Evolutionary conservation across 2,113 vertebrate species (phyloP), one percentile per base, ranked within the genome.

Genomic region (Alethe castanea): DNA sequence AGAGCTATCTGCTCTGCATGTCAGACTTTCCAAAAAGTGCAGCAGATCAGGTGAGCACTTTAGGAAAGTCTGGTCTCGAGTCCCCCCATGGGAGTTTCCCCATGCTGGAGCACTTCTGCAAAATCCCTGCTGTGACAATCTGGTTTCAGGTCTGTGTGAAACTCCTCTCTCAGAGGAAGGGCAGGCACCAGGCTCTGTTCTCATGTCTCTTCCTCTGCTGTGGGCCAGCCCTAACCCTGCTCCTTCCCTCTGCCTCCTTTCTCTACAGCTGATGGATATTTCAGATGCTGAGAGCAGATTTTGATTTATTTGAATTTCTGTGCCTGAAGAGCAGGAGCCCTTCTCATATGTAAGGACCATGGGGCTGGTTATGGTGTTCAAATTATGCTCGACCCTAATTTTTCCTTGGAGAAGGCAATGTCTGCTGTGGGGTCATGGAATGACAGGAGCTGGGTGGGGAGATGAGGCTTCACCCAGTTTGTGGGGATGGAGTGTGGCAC

Each of bases 1-100:
- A 18, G 60, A 88, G 74, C 54, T 83, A 11, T 62, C 66, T 62
- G 71, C 60, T 40, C 11, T 1, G 9, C 6, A 8, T 91, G 90
- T 94, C 96, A 96, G 52, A 96, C n/a, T 96, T 96, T 96, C 94
- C 95, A 83, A 64, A 92, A 59, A 81, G 60, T 25, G 8, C 67
- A 72, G 60, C 9, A 1, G 5, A 33, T 17, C 53, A 78, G 82
- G 86, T 81, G 69, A 88, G 93, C 76, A 22, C 92, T 97, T 94
- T 1, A 97, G 94, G 95, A 94, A 95, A 73, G 57, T 90, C 92
- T 92, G 90, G 52, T 67, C 86, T 72, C 0, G 0, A 96, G 90
- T 57, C 38, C 38, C 93, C 90, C 69, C 69, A 14, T 5, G 83
- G 65, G 92, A 90, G 53, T 7, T 48, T 52, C n/a, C 12, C 52